Percentiles rank a stretch among this genome's conserved stretches.
These are phyloP conservation scores for Penaeus japonicus DNA, from an alignment of 1,140 invertebrate species.

Conservation along the genomic window DNA sequence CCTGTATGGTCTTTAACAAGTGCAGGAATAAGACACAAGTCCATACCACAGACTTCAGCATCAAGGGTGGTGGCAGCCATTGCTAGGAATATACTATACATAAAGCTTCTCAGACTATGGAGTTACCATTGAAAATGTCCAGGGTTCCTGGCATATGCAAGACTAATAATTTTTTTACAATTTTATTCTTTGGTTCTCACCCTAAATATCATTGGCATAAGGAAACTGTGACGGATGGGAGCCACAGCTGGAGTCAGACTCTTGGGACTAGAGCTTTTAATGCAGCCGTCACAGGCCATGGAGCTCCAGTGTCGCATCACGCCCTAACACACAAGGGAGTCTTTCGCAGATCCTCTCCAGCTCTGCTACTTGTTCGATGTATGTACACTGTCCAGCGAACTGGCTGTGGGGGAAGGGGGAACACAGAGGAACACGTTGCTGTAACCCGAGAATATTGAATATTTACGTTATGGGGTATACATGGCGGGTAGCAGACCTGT, in stretches of 20 bases:
- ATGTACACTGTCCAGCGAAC: no score
- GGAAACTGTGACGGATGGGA: neutral
- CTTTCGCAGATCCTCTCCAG: no score
- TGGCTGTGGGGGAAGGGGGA: no score
- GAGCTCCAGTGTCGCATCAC: no score
- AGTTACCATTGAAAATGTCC: neutral
- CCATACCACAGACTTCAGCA: neutral
- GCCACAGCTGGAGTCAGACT: neutral
- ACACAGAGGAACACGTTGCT: no score
- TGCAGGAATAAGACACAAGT: neutral
- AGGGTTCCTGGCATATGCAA: conserved; percentile 4
- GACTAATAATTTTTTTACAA: neutral
- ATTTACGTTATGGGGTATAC: no score
- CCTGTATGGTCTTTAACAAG: no score
- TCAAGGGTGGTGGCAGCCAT: neutral
- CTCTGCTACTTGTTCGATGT: no score
- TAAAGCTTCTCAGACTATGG: conserved; percentile 24
- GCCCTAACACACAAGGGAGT: no score
- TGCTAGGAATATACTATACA: neutral
- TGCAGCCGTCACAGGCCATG: no score
- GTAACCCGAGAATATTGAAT: no score
- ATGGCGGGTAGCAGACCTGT: no score
- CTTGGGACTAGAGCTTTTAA: neutral
- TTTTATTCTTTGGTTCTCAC: conserved; percentile 16
- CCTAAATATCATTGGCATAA: conserved; percentile 11